These are phyloP conservation scores for Austrofundulus limnaeus DNA, from an alignment of 2,113 vertebrate species.

Conservation along the genomic window DNA sequence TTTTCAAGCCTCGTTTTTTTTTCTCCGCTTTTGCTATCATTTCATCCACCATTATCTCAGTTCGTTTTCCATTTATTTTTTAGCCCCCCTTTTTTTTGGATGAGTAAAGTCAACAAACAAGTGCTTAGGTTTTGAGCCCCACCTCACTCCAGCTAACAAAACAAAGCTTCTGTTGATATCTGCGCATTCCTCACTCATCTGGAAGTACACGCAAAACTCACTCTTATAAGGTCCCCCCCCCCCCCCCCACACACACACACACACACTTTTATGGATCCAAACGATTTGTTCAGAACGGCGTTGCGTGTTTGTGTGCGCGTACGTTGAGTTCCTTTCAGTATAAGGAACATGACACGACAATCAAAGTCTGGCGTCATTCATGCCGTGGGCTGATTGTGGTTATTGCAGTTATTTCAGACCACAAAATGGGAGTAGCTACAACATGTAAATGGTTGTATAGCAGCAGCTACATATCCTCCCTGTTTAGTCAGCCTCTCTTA, in stretches of 20 bases:
- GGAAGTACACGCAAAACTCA: conserved; percentile 22
- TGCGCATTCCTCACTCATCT: conserved; percentile 57
- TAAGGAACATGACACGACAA: conserved; percentile 59
- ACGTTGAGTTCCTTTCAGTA: conserved; percentile 25
- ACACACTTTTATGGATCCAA: conserved; percentile 23
- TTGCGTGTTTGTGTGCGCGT: conserved; percentile 44
- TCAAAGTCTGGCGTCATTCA: conserved; percentile 55
- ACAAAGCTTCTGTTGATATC: conserved; percentile 67
- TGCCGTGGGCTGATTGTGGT: conserved; percentile 55
- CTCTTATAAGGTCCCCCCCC: too few relatives aligned
- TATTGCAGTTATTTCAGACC: conserved; percentile 63
- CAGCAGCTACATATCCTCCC: conserved; percentile 31
- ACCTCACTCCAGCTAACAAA: conserved; percentile 67
- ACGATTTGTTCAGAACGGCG: conserved; percentile 17
- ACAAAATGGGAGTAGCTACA: conserved; percentile 49
- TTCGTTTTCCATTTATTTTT: conserved; percentile 14
- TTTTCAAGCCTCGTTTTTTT: not conserved
- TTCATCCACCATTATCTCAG: not conserved
- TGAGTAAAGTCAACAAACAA: conserved; percentile 60
- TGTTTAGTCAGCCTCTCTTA: conserved; percentile 3
- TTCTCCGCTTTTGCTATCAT: too few relatives aligned
- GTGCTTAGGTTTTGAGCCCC: conserved; percentile 57
- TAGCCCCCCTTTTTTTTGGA: conserved; percentile 29
- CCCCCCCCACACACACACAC: too few relatives aligned
- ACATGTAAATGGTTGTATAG: conserved; percentile 44